A percentile compares a stretch with the other conserved stretches of the same genome.
Evolutionary conservation across 2,113 vertebrate genomes (phyloP).

Genomic region (Chelonoidis abingdonii): DNA sequence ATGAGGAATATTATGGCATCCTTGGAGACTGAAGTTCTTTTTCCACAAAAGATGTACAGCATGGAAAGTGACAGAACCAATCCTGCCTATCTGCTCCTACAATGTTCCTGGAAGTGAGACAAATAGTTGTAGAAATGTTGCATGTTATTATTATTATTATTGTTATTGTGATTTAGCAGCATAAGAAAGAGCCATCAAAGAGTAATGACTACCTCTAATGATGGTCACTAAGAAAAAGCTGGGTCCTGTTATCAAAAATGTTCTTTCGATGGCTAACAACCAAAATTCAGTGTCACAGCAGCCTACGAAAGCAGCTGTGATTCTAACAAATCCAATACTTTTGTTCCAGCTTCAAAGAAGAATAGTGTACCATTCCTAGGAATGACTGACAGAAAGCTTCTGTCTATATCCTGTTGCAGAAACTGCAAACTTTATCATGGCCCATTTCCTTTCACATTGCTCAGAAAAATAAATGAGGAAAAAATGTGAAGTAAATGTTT

Average conservation of each 20-base stretch:
- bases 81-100: no score
- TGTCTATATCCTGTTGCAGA: constrained; percentile 61
- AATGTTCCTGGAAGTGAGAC: not conserved
- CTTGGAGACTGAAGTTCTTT: not conserved
- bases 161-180: not conserved
- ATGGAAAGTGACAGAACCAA: not conserved
- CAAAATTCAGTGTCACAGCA: constrained; percentile 46
- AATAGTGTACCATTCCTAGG: constrained; percentile 55
- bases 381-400: constrained; percentile 67
- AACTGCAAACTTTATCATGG: constrained; percentile 59
- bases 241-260: not conserved
- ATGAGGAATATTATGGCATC: not conserved
- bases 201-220: not conserved
- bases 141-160: not conserved
- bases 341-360: constrained; percentile 57
- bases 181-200: not conserved
- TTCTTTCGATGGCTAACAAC: not conserved
- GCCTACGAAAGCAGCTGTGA: constrained; percentile 13
- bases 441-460: constrained; percentile 78
- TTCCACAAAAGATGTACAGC: not conserved
- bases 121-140: not conserved
- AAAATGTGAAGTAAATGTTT: constrained; percentile 73
- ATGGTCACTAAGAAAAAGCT: not conserved
- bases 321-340: constrained; percentile 55
- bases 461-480: constrained; percentile 74